These are phyloP conservation scores for Petrocephalus microphthalmus DNA, from an alignment of 2,113 vertebrate genomes.

Conservation along the genomic window DNA sequence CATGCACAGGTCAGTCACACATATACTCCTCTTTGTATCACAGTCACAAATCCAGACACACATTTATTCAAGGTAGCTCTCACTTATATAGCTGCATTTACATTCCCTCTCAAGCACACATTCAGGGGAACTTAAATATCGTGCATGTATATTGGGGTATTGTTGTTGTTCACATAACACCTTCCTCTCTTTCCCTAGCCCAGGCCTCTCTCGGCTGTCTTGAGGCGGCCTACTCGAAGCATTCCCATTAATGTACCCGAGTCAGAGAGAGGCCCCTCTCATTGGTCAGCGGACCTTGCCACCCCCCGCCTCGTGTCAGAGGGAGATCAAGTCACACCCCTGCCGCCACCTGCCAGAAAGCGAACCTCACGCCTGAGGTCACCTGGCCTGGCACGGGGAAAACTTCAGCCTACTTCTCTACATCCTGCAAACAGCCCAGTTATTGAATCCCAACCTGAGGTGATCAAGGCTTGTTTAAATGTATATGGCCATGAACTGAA, in stretches of 20 bases:
- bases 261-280: constrained; percentile 9
- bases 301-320: not conserved
- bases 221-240: constrained; percentile 31
- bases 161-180: not conserved
- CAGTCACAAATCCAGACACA: not conserved
- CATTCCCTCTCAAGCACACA: not conserved
- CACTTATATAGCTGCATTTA: not conserved
- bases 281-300: not conserved
- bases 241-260: not conserved
- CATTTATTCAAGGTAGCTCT: not conserved
- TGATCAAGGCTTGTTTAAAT: not conserved
- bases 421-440: constrained; percentile 32
- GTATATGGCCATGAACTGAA: not conserved
- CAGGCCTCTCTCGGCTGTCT: constrained; percentile 37
- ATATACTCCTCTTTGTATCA: not conserved
- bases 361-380: not conserved
- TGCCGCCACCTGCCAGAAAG: constrained; percentile 6
- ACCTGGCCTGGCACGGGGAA: not conserved
- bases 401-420: not conserved
- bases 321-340: not conserved
- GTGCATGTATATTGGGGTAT: not conserved
- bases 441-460: constrained; percentile 33
- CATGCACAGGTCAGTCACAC: constrained; percentile 32
- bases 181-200: constrained; percentile 16
- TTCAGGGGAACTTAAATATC: not conserved